Evolutionary conservation across 2,113 vertebrate species (phyloP).

Genomic region (Cynocephalus volans): DNA sequence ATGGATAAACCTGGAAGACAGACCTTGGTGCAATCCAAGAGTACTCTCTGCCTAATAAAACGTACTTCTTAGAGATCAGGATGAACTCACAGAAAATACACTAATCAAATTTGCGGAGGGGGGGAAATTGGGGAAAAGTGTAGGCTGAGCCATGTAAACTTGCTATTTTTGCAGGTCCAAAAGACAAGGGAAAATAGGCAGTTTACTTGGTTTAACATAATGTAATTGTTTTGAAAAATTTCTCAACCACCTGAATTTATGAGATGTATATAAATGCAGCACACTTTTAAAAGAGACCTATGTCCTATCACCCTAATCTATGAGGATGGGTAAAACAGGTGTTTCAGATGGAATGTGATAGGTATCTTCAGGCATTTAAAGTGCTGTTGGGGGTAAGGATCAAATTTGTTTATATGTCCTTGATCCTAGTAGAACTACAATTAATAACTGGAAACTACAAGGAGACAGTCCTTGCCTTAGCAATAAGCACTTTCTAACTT

Average conservation of each 20-base stretch:
- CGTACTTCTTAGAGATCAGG: background rate
- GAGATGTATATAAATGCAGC: background rate
- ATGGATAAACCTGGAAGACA: background rate
- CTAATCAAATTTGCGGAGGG: background rate
- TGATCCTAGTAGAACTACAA: background rate
- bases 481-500: background rate
- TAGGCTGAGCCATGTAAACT: background rate
- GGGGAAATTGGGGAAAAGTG: background rate
- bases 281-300: background rate
- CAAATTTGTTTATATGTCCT: background rate
- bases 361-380: background rate
- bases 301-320: background rate
- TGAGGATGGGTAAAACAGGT: background rate
- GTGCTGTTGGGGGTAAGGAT: background rate
- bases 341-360: background rate
- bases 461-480: background rate
- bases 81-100: background rate
- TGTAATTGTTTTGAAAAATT: slow-evolving; percentile 27
- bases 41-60: background rate
- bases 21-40: background rate
- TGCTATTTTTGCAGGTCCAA: background rate
- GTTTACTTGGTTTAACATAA: background rate
- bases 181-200: background rate
- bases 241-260: slow-evolving; percentile 30
- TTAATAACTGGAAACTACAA: background rate